Evolutionary conservation across 2,113 vertebrate species (phyloP).

Genomic region (Globicephala melas): DNA sequence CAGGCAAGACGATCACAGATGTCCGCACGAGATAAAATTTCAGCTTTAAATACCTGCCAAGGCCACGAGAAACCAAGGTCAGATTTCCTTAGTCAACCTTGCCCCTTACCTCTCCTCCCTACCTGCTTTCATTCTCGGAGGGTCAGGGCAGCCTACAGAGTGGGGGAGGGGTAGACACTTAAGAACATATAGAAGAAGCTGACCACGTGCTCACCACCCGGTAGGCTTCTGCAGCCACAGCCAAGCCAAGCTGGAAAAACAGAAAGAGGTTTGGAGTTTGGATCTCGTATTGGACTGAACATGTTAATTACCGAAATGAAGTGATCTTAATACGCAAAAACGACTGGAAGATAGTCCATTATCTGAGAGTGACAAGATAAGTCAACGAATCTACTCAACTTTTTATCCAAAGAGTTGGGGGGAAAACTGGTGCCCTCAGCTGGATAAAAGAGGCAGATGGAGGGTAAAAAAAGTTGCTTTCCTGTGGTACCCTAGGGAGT

Average conservation of each 20-base stretch:
- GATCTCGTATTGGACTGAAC: not conserved
- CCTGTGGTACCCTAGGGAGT: not conserved
- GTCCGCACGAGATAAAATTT: not conserved
- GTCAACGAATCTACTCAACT: not conserved
- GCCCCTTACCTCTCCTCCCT: not conserved
- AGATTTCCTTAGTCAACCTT: not conserved
- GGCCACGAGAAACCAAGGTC: not conserved
- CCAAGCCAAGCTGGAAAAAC: not conserved
- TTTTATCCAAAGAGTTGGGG: not conserved
- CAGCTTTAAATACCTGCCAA: not conserved
- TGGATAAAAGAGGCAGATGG: not conserved
- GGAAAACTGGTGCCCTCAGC: no score
- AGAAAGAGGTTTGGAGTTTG: not conserved
- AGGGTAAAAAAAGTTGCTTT: not conserved
- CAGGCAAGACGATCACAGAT: not conserved
- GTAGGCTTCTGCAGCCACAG: not conserved
- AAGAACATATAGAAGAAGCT: not conserved
- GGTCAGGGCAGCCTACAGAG: not conserved
- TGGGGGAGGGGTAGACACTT: not conserved
- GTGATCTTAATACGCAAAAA: not conserved
- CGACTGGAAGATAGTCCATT: not conserved
- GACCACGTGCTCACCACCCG: accelerated
- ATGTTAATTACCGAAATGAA: not conserved
- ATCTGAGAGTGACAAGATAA: not conserved
- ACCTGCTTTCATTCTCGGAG: not conserved